Conservation (phyloP, 2,113 vertebrate genomes). For the Mustela lutreola region DNA sequence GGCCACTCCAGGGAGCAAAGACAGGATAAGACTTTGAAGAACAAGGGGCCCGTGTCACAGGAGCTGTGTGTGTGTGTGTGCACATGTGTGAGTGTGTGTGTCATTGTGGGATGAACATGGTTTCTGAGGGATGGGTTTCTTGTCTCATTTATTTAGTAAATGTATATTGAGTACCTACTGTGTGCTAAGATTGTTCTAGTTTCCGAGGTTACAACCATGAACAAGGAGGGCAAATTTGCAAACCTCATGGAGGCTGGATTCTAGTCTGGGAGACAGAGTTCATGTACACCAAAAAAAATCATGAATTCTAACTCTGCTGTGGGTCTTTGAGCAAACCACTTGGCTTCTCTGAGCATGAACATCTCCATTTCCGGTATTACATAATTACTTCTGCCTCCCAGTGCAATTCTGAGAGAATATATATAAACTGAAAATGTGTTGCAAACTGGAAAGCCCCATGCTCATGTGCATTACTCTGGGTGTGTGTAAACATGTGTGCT, state of each 20-base stretch:
- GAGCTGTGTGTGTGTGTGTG: background rate
- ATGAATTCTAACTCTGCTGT: background rate
- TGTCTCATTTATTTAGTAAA: background rate
- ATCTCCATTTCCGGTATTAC: background rate
- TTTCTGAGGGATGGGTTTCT: conserved; percentile 31
- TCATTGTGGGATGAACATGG: background rate
- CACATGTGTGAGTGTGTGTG: background rate
- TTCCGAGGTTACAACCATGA: background rate
- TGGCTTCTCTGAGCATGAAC: background rate
- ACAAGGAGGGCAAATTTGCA: background rate
- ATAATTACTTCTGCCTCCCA: background rate
- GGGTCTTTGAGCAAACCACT: background rate
- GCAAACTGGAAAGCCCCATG: background rate
- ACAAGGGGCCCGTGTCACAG: background rate
- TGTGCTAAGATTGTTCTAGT: background rate
- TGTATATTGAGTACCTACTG: background rate
- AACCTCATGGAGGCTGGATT: background rate
- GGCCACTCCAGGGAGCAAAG: background rate
- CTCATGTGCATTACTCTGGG: background rate
- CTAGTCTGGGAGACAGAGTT: background rate
- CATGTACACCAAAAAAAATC: background rate
- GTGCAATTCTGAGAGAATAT: background rate
- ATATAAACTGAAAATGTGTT: background rate
- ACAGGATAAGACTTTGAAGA: background rate
- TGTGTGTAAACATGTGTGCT: conserved; percentile 13